phyloP scores from a whole-genome alignment of 1,140 invertebrate genomes.

The Neotoxoptera formosana region DNA sequence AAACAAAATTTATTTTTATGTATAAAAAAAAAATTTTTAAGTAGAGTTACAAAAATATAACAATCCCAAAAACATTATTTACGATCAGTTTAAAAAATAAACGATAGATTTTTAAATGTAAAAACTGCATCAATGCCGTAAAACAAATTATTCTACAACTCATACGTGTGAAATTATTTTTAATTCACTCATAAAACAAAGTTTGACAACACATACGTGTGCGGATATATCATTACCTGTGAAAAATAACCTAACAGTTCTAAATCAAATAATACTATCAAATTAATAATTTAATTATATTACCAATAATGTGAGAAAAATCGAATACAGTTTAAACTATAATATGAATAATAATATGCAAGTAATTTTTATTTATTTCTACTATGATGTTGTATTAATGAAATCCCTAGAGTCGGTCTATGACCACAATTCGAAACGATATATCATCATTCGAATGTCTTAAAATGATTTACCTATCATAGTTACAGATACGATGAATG shows the following conservation, averaged over 20 bases:
- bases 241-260: neutral
- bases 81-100: neutral
- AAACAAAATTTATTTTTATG: slow-evolving; percentile 61
- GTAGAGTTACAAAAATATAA: neutral
- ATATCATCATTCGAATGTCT: neutral
- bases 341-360: neutral
- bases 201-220: neutral
- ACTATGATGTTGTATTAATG: neutral
- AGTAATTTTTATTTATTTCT: too few species aligned
- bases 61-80: neutral
- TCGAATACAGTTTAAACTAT: neutral
- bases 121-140: neutral
- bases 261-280: neutral
- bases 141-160: neutral
- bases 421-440: neutral
- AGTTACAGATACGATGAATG: neutral
- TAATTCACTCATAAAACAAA: neutral
- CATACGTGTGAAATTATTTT: neutral
- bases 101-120: neutral
- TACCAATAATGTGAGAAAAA: neutral
- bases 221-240: neutral
- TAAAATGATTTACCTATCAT: neutral
- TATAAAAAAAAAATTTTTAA: neutral
- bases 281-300: neutral
- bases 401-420: neutral